Evolutionary conservation across 2,888 invertebrate species (phyloP), one percentile per base, ranked within the genome.

Genomic region (Aleiodes alternator): DNA sequence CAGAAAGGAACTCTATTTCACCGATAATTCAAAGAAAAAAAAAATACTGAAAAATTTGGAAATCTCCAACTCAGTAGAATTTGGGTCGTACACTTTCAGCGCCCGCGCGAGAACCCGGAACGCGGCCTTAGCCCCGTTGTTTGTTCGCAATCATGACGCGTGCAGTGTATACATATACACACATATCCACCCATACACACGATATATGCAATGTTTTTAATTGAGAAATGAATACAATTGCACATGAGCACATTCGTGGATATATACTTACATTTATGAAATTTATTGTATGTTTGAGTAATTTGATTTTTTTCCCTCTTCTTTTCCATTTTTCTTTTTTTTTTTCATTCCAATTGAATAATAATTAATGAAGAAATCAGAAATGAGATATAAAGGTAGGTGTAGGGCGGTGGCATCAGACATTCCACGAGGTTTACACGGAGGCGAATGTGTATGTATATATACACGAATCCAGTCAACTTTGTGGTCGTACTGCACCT

Each of bases 401-500:
- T 64, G 77, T 81, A 80, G 81, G 82, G 77, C 80, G 81, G 64
- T 64, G 48, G 23, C 43, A 11, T 8, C 64, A 64, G 64, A 34
- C 48, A 64, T 64, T 64, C 43, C 64, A 48, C 64, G 64, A 48
- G 64, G 64, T 43, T 59, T 59, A 29, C 59, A 11, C 29, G 23
- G 23, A 34, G 59, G 59, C 59, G 34, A 38, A 61, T 61, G 61
- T 14, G 23, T 61, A 23, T 64, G 48, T 64, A 34, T 61, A 23
- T 64, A 64, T 64, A 34, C 57, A 53, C 38, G 16, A 12, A 55
- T 72, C 34, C 43, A 73, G 12, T 66, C 68, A 51, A 76, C 53
- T 72, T 66, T 74, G 75, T 72, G 69, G 77, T 75, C 79, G 79
- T 79, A 80, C 84, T 88, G 88, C 88, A 88, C 88, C 88, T 88